phyloP scores from a whole-genome alignment of 2,888 invertebrate species.

The Phoronis australis region DNA sequence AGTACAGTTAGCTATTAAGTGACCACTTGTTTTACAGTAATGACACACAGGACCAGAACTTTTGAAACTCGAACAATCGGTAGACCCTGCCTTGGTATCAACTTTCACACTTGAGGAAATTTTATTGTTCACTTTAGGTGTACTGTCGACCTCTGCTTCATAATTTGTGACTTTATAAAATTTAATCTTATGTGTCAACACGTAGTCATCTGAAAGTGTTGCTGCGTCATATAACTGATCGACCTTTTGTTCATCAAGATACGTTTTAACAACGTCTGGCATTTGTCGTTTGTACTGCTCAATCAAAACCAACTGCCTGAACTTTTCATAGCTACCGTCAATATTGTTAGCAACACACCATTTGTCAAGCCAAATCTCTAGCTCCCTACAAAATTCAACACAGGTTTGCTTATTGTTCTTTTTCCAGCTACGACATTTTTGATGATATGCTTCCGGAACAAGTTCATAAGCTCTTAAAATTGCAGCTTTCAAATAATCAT shows the following conservation, averaged over 20 bases:
- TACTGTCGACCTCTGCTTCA: no score
- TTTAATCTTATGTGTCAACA: conserved; percentile 6
- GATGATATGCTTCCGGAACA: conserved; percentile 16
- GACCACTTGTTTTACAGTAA: no score
- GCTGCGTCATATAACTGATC: conserved; percentile 4
- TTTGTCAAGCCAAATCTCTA: conserved; percentile 8
- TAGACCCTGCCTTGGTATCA: no score
- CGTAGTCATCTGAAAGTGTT: conserved; percentile 9
- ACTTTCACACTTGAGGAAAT: no score
- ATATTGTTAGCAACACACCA: conserved; percentile 7
- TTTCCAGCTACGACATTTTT: conserved; percentile 12
- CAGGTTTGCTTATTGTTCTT: conserved; percentile 11
- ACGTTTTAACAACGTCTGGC: conserved; percentile 2
- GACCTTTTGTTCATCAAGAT: conserved; percentile 8
- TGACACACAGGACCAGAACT: no score
- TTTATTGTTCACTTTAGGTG: no score
- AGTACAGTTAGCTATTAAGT: no score
- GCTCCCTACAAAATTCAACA: conserved; percentile 14
- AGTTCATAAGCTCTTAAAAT: conserved; percentile 17
- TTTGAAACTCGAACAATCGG: no score
- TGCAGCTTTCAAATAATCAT: conserved; percentile 10
- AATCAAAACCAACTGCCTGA: conserved; percentile 4
- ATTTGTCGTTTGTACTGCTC: conserved; percentile 8
- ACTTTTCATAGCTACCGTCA: background rate
- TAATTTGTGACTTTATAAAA: no score